Evolutionary conservation across 1,140 invertebrate genomes (phyloP).

Genomic region (Drosophila orena): DNA sequence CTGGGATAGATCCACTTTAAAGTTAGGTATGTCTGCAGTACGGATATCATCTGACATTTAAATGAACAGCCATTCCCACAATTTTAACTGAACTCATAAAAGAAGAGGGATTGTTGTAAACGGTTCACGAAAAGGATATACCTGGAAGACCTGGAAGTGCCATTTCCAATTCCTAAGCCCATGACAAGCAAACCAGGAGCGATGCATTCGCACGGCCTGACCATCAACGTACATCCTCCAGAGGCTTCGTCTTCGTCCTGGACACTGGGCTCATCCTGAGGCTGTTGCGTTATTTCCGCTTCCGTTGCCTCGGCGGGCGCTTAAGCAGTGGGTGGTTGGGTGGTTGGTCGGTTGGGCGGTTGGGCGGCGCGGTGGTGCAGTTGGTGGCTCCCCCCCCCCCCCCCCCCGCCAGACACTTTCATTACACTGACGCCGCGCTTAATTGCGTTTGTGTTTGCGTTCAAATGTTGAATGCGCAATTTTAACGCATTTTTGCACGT

Average conservation of each 20-base stretch:
- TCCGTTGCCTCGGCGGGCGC: constrained; percentile 58
- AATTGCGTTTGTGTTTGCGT: constrained; percentile 80
- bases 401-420: constrained; percentile 44
- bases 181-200: constrained; percentile 8
- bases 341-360: constrained; percentile 1
- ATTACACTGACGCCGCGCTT: constrained; percentile 75
- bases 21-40: no score
- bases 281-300: constrained; percentile 77
- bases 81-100: no score
- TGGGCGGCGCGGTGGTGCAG: constrained; percentile 21
- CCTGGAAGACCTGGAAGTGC: neutral
- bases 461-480: constrained; percentile 69
- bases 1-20: neutral
- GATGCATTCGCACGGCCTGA: constrained; percentile 61
- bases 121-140: neutral
- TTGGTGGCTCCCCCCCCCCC: constrained; percentile 5
- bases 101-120: no score
- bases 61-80: no score
- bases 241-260: constrained; percentile 28
- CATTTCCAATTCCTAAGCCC: constrained; percentile 7
- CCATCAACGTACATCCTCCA: constrained; percentile 39
- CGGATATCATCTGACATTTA: no score
- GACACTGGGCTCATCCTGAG: constrained; percentile 20
- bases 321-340: constrained; percentile 37
- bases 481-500: constrained; percentile 80